Base-by-base conservation (phyloP, 2,113 vertebrate species). In the Amphiprion percula region DNA sequence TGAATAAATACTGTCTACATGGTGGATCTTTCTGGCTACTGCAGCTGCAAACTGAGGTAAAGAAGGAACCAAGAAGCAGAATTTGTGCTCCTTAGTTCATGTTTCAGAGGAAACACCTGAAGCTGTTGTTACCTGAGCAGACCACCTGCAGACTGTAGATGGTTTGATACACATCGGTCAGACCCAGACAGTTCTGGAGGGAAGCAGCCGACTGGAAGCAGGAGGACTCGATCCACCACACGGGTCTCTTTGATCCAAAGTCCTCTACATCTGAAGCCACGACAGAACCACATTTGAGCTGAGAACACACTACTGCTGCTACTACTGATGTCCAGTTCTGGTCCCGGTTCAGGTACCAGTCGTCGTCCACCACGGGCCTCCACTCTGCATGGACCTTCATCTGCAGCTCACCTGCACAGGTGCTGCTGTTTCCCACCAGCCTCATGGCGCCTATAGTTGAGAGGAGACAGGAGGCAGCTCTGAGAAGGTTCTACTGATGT, bases 51-150 rank as follows among this genome's bases (percentile, higher is more conserved):
- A 26, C 26, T 26, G 26, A 26, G 26, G 26, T 2, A 26, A 26
- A 26, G 26, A 26, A 26, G 26, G 4, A 30, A 30, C 30, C 30
- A 30, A 4, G 6, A 6, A 30, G 30, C 30, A 5, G 30, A 30
- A 30, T 30, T 30, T 30, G 30, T 30, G 30, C 30, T 30, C 30
- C 30, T 33, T 5, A 33, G 30, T 33, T 8, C 30, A 26, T 26
- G 2, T 26, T 26, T 26, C 26, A 26, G 2, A 30, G 30, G 55
- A 41, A 41, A 41, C 9, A 11, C 39, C 39, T 41, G 10, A 41
- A 41, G 39, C 39, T 10, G 2, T 41, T 41, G 39, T 41, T 44
- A 73, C 70, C 70, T 73, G 70, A 73, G 2, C 70, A 73, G 59
- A 24, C 4, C 41, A 44, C 41, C 41, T 44, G 11, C 11, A 44